Conservation (phyloP, 1,140 invertebrate species). For the Ephestia elutella region DNA sequence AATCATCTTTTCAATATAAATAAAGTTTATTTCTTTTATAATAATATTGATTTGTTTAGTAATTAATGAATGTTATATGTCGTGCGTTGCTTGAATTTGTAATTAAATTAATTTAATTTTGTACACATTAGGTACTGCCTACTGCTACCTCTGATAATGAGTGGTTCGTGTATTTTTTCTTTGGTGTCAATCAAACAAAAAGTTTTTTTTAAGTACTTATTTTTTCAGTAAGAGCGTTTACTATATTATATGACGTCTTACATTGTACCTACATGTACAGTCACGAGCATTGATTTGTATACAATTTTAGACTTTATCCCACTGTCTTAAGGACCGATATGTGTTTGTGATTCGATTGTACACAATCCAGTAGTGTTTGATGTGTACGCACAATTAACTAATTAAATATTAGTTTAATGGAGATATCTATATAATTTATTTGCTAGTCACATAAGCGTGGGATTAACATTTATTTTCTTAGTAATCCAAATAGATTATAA, state of each 20-base stretch:
- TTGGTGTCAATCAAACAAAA: neutral
- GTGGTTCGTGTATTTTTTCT: no score
- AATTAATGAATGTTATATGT: neutral
- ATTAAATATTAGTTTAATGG: conserved; percentile 7
- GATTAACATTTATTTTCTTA: neutral
- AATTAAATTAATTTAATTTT: conserved; percentile 2
- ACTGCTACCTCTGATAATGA: no score
- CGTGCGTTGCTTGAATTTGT: neutral
- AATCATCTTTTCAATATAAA: neutral
- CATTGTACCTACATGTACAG: no score
- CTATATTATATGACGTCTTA: no score
- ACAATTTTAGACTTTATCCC: no score
- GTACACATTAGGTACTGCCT: neutral
- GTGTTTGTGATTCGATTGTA: no score
- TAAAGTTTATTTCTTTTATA: neutral
- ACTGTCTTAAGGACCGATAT: no score
- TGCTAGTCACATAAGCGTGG: neutral
- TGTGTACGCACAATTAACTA: conserved; percentile 5
- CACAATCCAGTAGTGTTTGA: neutral
- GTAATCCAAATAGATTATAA: neutral
- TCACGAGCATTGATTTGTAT: no score
- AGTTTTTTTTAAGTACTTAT: no score
- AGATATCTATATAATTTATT: conserved; percentile 2
- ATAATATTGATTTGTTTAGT: neutral
- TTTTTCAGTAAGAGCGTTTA: no score